These are phyloP conservation scores for Mus spretus DNA, from an alignment of 2,797 vertebrate species.

Conservation along the genomic window DNA sequence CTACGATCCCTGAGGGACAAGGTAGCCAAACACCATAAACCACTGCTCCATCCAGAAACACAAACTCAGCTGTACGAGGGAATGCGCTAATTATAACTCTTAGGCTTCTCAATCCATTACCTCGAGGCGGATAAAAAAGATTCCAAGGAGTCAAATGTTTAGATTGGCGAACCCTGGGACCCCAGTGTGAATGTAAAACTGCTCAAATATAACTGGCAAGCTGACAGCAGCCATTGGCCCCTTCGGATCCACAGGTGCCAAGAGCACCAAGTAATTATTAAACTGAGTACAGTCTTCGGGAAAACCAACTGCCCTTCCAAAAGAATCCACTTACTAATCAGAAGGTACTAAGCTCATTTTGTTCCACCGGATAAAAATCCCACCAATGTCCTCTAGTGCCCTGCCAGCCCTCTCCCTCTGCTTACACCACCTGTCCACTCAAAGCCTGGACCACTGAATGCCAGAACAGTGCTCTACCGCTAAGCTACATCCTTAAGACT, in stretches of 20 bases:
- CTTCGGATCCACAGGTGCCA: neutral
- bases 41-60: constrained; percentile 58
- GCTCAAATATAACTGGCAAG: constrained; percentile 37
- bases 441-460: neutral
- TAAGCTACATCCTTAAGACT: neutral
- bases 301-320: constrained; percentile 60
- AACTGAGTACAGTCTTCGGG: neutral
- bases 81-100: constrained; percentile 73
- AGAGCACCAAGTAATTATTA: neutral
- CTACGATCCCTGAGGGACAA: neutral
- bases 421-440: neutral
- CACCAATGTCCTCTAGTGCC: neutral
- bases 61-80: constrained; percentile 71
- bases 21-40: constrained; percentile 75
- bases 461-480: neutral
- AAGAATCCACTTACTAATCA: neutral
- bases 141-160: constrained; percentile 77
- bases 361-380: neutral
- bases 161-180: constrained; percentile 70
- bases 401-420: neutral
- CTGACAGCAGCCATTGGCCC: neutral
- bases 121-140: constrained; percentile 65
- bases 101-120: constrained; percentile 57
- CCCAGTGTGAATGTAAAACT: constrained; percentile 41
- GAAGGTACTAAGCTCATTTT: neutral